Evolutionary conservation across 2,797 vertebrate species (phyloP), one percentile per base, ranked within the genome.

Genomic region (Sebastolobus altivelis): DNA sequence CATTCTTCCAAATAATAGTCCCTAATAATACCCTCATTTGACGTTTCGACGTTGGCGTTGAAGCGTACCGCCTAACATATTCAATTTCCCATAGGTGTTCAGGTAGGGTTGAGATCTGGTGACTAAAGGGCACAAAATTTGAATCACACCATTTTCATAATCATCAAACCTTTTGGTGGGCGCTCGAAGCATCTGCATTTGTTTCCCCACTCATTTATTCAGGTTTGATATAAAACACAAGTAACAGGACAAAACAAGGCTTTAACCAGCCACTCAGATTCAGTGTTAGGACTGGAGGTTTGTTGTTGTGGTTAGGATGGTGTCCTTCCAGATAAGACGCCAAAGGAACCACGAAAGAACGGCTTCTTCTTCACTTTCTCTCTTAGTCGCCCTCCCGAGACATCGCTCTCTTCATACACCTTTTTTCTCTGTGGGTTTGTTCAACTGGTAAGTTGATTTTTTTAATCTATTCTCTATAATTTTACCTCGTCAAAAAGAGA

Each of bases 251-350:
- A 10, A 65, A 29, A 49, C n/a, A 58, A 38, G 33, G 7, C 6
- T 6, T 31, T 2, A 2, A 29, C 2, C 60, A 65, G 72, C 70
- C 35, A 9, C 58, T 77, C 56, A 14, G 22, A 16, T 33, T 59
- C 29, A 18, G 31, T 11, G 56, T 68, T 46, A 6, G 52, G 65
- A 37, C 52, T 43, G 61, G 22, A 59, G 68, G 40, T 49, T 54
- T 65, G 37, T 63, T 92, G 87, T 92, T 93, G 77, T 92, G 86
- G 80, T 80, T 86, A 43, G 69, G 60, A 87, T 37, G 70, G 72
- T 83, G 86, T 85, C 89, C 90, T 93, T 91, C 81, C 73, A 81
- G 85, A 94, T 91, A 90, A 90, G 68, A 81, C 31, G 31, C 22
- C n/a, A 25, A 43, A 68, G 29, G 58, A 84, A 74, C 76, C 54